Evolutionary conservation across 2,113 vertebrate genomes (phyloP), one percentile per base, ranked within the genome.

Genomic region (Mola mola): DNA sequence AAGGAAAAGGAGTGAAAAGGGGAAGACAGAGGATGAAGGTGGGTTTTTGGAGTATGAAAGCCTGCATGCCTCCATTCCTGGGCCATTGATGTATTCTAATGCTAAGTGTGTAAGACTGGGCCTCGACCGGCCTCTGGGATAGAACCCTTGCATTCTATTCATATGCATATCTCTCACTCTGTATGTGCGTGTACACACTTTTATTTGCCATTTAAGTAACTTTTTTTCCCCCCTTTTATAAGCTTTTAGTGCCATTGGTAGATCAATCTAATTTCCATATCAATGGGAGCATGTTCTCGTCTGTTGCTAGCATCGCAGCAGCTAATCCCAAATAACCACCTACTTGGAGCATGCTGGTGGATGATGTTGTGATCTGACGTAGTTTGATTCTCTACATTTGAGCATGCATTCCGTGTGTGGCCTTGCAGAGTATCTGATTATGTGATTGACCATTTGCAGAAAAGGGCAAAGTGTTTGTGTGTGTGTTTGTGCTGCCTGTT

Each of bases 61-160:
- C 72, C 82, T 62, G 78, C 66, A 29, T 78, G 76, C 74, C 79
- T 84, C 79, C 83, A 59, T 86, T 69, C 63, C 65, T 59, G 64
- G n/a, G 48, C 82, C 57, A 87, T 87, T 88, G 87, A 88, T 90
- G 87, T 83, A 90, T 89, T 90, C 82, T 88, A 74, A 90, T 90
- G 89, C 87, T 87, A 89, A 90, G 83, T 88, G 79, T 87, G 81
- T 72, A 76, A 78, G 53, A 72, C 82, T 42, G 75, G 81, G 85
- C 76, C 86, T 72, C 12, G 59, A 77, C 83, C 63, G 83, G 66
- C 48, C 83, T 52, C 53, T 67, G 67, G 66, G 70, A 71, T 62
- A 16, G 79, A 86, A 82, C 76, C 82, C 72, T 78, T 21, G 13
- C 67, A 72, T 72, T 48, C 65, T 62, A 84, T 88, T 88, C 86